Evolutionary conservation across 1,140 invertebrate species (phyloP).

Genomic region (Ericerus pela): DNA sequence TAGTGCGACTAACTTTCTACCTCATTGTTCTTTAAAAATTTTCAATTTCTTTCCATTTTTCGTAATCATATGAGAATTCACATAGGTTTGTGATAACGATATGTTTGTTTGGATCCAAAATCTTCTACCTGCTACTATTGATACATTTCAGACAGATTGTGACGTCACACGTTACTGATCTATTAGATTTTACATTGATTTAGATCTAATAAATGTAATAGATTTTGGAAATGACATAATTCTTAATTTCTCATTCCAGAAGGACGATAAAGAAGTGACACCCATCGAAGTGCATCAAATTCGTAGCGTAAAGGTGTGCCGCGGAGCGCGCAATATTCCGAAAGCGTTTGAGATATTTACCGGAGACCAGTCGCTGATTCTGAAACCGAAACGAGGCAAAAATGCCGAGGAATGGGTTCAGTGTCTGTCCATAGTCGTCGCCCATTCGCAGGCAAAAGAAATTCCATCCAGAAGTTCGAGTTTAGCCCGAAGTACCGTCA

Average conservation of each 20-base stretch:
- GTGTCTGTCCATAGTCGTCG: constrained; percentile 72
- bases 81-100: too few species aligned
- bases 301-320: constrained; percentile 73
- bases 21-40: too few species aligned
- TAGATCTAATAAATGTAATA: not conserved
- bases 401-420: constrained; percentile 90
- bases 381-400: constrained; percentile 87
- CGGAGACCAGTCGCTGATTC: constrained; percentile 72
- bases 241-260: constrained; percentile 33
- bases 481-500: constrained; percentile 23
- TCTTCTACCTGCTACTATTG: too few species aligned
- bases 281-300: constrained; percentile 79
- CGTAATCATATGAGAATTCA: too few species aligned
- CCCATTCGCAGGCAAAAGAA: constrained; percentile 50
- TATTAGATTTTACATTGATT: not conserved
- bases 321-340: constrained; percentile 72
- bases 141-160: too few species aligned
- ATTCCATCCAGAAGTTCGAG: constrained; percentile 25
- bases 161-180: too few species aligned
- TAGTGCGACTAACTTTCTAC: too few species aligned
- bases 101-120: too few species aligned
- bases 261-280: constrained; percentile 33
- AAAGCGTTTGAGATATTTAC: constrained; percentile 95
- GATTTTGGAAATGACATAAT: not conserved
- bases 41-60: too few species aligned